Evolutionary conservation across 2,113 vertebrate genomes (phyloP).

Genomic region (Dipodomys spectabilis): DNA sequence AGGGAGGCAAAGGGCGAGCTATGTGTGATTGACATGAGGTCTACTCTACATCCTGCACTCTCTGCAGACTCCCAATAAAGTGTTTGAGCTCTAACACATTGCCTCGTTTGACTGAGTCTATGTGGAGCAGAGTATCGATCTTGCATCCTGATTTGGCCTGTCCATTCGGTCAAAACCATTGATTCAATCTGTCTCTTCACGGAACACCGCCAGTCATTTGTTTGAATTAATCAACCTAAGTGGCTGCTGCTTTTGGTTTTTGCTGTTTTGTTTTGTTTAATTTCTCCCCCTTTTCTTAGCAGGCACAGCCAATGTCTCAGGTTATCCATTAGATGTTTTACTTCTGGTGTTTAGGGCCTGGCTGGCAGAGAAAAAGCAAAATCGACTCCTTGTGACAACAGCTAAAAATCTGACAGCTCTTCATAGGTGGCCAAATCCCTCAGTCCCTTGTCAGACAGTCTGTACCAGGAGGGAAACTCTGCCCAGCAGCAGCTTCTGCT

Average conservation of each 20-base stretch:
- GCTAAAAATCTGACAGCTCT: conserved; percentile 13
- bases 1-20: background rate
- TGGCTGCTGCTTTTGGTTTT: background rate
- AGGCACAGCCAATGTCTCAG: conserved; percentile 27
- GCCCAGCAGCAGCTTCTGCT: background rate
- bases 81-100: rapidly evolving
- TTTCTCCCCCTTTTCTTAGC: background rate
- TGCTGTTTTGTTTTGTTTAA: background rate
- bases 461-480: no score
- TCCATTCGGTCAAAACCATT: conserved; percentile 26
- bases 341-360: conserved; percentile 49
- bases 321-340: conserved; percentile 67
- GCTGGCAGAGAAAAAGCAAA: conserved; percentile 65
- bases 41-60: rapidly evolving
- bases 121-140: background rate
- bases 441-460: background rate
- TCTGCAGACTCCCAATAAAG: background rate
- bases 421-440: background rate
- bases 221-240: conserved; percentile 49
- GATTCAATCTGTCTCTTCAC: background rate
- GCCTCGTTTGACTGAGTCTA: background rate
- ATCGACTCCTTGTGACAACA: conserved; percentile 40
- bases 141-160: background rate
- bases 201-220: conserved; percentile 45
- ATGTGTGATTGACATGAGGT: background rate